These are phyloP conservation scores for Melanotus villosus DNA, from an alignment of 2,888 invertebrate species.

Conservation along the genomic window DNA sequence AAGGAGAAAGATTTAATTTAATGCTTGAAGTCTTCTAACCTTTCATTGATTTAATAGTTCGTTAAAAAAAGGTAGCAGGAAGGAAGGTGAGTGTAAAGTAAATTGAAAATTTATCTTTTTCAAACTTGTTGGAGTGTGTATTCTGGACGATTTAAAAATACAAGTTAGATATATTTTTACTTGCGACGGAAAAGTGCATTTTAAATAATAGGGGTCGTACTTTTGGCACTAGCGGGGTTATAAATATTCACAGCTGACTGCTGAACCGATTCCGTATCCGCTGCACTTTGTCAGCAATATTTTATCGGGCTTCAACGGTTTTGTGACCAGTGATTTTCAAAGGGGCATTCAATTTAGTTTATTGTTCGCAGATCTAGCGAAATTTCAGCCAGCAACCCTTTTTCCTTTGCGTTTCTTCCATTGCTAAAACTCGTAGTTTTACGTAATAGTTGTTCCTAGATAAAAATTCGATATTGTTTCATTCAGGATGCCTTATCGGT, in stretches of 20 bases:
- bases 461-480: conserved; percentile 18
- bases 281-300: conserved; percentile 46
- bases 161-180: not conserved
- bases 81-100: no score
- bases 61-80: no score
- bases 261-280: conserved; percentile 42
- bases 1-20: no score
- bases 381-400: conserved; percentile 10
- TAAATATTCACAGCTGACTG: conserved; percentile 45
- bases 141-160: not conserved
- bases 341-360: conserved; percentile 31
- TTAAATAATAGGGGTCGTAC: conserved; percentile 38
- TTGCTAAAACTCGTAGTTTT: no score
- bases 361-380: conserved; percentile 30
- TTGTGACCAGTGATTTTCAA: conserved; percentile 27
- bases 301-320: conserved; percentile 37
- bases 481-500: conserved; percentile 15
- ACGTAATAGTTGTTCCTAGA: conserved; percentile 11
- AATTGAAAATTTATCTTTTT: no score
- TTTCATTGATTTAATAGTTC: no score
- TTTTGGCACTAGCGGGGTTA: conserved; percentile 41
- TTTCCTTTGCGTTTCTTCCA: not conserved
- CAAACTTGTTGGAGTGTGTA: no score
- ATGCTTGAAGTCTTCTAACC: no score
- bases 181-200: conserved; percentile 38